Evolutionary conservation across 2,888 invertebrate species (phyloP).

Genomic region (Ennomos fuscantarius): DNA sequence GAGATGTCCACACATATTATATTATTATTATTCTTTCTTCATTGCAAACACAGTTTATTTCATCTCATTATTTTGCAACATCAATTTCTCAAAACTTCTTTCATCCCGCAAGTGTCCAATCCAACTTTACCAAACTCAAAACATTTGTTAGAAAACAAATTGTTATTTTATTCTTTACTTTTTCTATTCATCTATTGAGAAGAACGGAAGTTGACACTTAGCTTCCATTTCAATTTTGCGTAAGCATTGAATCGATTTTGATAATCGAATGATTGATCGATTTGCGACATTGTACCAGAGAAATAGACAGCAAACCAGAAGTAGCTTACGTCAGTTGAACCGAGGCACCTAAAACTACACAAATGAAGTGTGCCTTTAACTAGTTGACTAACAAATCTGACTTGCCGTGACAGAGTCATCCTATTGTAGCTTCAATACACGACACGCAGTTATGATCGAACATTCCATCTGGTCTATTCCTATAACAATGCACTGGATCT

Average conservation of each 20-base stretch:
- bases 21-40: no score
- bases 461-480: no score
- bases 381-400: no score
- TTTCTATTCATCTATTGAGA: conserved; percentile 45
- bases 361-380: no score
- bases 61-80: conserved; percentile 37
- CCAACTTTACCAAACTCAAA: conserved; percentile 62
- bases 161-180: conserved; percentile 43
- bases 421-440: no score
- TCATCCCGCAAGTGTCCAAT: conserved; percentile 64
- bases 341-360: no score
- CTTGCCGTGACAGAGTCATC: no score
- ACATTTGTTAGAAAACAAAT: conserved; percentile 70
- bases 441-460: no score
- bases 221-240: conserved; percentile 35
- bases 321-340: no score
- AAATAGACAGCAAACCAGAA: no score
- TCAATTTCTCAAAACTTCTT: conserved; percentile 64
- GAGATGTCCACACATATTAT: no score
- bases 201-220: conserved; percentile 69
- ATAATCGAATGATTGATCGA: conserved; percentile 40
- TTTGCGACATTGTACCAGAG: conserved; percentile 36
- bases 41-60: conserved; percentile 1
- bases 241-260: conserved; percentile 36
- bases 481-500: no score